Conservation (phyloP, 2,797 vertebrate genomes). For the Thunnus albacares region DNA sequence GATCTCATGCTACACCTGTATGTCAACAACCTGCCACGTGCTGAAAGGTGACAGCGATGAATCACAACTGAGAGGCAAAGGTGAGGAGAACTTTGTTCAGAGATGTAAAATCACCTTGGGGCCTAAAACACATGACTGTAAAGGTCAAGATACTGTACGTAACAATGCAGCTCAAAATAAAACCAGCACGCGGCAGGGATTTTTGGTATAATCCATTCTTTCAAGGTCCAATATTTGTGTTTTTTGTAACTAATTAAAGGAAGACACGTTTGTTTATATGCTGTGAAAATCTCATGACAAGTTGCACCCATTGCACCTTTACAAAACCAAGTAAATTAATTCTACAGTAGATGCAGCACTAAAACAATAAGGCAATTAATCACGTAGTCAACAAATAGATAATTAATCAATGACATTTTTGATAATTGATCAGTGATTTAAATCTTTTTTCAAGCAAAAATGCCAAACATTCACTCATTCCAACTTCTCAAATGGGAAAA, state of each 20-base stretch:
- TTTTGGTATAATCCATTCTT: background rate
- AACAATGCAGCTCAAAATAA: background rate
- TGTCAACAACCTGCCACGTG: background rate
- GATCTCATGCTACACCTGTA: background rate
- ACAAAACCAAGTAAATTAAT: background rate
- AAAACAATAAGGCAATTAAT: background rate
- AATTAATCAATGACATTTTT: background rate
- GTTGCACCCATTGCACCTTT: background rate
- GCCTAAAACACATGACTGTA: constrained; percentile 14
- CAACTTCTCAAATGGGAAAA: background rate
- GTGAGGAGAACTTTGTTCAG: background rate
- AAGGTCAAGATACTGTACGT: constrained; percentile 36
- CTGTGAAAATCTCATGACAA: background rate
- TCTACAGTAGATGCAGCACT: background rate
- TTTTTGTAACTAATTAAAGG: background rate
- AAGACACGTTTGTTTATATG: background rate
- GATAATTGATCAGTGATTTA: background rate
- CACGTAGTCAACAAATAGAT: background rate
- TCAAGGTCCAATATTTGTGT: background rate
- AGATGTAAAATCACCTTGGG: constrained; percentile 29
- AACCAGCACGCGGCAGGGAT: background rate
- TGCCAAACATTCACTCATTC: background rate
- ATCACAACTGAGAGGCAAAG: constrained; percentile 29
- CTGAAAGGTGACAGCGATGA: constrained; percentile 29
- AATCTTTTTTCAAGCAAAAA: background rate